Conservation (phyloP, 2,888 invertebrate genomes). For the Craniophora ligustri region DNA sequence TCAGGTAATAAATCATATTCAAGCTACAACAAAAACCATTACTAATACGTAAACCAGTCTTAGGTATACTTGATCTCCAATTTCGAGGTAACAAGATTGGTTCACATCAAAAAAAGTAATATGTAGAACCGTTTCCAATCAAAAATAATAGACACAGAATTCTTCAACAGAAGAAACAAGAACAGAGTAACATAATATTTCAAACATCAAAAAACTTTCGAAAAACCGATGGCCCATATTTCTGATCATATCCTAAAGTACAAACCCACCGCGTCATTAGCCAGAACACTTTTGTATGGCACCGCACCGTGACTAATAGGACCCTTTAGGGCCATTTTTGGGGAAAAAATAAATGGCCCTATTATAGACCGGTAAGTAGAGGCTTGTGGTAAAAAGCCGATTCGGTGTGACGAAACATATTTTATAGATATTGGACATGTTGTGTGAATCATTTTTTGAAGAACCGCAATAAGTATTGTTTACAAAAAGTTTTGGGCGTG, state of each 20-base stretch:
- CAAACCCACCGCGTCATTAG: slow-evolving; percentile 63
- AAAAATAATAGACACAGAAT: slow-evolving; percentile 38
- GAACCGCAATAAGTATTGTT: slow-evolving; percentile 26
- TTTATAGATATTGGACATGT: slow-evolving; percentile 66
- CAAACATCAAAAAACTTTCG: slow-evolving; percentile 34
- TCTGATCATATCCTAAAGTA: slow-evolving; percentile 53
- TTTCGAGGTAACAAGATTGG: slow-evolving; percentile 39
- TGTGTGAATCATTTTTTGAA: slow-evolving; percentile 57
- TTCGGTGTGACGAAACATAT: slow-evolving; percentile 64
- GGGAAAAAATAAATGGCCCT: slow-evolving; percentile 76
- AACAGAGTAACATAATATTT: slow-evolving; percentile 43
- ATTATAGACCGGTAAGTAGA: slow-evolving; percentile 61
- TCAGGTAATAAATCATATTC: background rate
- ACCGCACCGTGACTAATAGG: slow-evolving; percentile 82
- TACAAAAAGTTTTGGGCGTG: slow-evolving; percentile 32
- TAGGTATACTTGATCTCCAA: slow-evolving; percentile 29
- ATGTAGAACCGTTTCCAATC: slow-evolving; percentile 34
- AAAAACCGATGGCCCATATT: slow-evolving; percentile 49
- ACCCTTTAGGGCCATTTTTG: slow-evolving; percentile 75
- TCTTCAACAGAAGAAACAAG: slow-evolving; percentile 29
- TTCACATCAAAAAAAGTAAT: slow-evolving; percentile 38
- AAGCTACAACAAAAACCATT: slow-evolving; percentile 4
- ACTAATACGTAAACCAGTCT: slow-evolving; percentile 10
- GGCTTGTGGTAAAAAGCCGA: slow-evolving; percentile 68
- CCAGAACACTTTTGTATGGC: slow-evolving; percentile 66